Evolutionary conservation across 1,140 invertebrate genomes (phyloP), one percentile per base, ranked within the genome.

Genomic region (Platyura marginata): DNA sequence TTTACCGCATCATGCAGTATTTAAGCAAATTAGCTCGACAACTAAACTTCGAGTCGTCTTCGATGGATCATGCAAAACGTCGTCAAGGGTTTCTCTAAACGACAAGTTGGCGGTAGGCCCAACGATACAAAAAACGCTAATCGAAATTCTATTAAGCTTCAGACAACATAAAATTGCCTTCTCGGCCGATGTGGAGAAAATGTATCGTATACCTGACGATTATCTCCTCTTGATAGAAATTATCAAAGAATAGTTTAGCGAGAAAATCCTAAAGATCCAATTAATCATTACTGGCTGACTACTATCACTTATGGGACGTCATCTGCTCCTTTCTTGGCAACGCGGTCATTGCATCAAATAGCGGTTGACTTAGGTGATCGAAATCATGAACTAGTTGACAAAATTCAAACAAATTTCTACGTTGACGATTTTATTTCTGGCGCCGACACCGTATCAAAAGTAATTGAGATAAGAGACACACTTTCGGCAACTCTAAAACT

Each of bases 391-490:
- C 51, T 40, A 21, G 35, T 44, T 11, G 29, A 49, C 9, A 50
- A 59, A 3, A 55, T 64, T 9, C 37, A 45, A 29, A 46, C 33
- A 1, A 57, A 66, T 53, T 61, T 66, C 43, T 68, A 66, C 39
- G 57, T 67, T 2, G 66, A 70, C 50, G 65, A 68, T 49, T 21
- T 66, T 5, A 32, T 64, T 5, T 57, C 57, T 1, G 59, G 61
- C 1, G 36, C 46, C 15, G 44, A 65, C 42, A 42, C 18, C 21
- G 8, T 51, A 11, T 21, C 42, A n/a, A 19, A 48, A 15, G 21
- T 44, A 1, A 33, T 43, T 6, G 5, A 18, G 21, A 18, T 45
- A 3, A 38, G 34, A 15, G 5, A 40, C 10, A 32, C 44, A n/a
- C n/a, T n/a, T n/a, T n/a, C n/a, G n/a, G n/a, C n/a, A n/a, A n/a